Conservation (phyloP, 2,888 invertebrate species). For the Eurytoma adleriae region DNA sequence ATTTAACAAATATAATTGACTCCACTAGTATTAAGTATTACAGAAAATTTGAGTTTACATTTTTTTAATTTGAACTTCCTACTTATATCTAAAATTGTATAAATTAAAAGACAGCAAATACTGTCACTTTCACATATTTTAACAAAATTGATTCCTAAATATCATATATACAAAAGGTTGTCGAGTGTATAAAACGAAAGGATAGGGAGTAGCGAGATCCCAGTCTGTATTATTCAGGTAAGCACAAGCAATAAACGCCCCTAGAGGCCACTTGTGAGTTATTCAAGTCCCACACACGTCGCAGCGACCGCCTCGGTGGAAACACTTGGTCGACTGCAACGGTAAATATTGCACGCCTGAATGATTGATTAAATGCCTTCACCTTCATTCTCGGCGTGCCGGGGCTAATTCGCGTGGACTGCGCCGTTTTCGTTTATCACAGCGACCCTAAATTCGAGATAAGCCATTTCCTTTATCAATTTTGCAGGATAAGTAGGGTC, state of each 20-base stretch:
- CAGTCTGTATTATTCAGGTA: slow-evolving; percentile 53
- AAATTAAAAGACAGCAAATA: too few species aligned
- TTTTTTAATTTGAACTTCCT: too few species aligned
- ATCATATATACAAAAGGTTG: not conserved
- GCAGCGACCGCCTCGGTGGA: not conserved
- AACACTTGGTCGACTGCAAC: not conserved
- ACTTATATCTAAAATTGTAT: too few species aligned
- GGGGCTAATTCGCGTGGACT: slow-evolving; percentile 3
- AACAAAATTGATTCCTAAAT: not conserved
- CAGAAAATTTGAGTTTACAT: too few species aligned
- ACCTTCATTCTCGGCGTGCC: not conserved
- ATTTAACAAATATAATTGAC: too few species aligned
- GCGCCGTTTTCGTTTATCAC: slow-evolving; percentile 11
- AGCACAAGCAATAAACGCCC: slow-evolving; percentile 55
- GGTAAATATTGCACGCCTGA: slow-evolving; percentile 23
- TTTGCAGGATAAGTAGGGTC: slow-evolving; percentile 68
- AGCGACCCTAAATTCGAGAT: slow-evolving; percentile 27
- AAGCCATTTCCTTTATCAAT: slow-evolving; percentile 63
- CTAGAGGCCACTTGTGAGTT: slow-evolving; percentile 33
- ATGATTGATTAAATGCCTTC: slow-evolving; percentile 41
- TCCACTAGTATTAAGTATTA: too few species aligned
- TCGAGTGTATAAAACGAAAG: not conserved
- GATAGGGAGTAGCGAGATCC: not conserved
- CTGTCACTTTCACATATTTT: too few species aligned
- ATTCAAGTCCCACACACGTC: slow-evolving; percentile 25